A percentile compares a stretch with the other conserved stretches of the same genome.
Evolutionary conservation across 1,140 invertebrate genomes (phyloP).

Genomic region (Saccostrea cuccullata): DNA sequence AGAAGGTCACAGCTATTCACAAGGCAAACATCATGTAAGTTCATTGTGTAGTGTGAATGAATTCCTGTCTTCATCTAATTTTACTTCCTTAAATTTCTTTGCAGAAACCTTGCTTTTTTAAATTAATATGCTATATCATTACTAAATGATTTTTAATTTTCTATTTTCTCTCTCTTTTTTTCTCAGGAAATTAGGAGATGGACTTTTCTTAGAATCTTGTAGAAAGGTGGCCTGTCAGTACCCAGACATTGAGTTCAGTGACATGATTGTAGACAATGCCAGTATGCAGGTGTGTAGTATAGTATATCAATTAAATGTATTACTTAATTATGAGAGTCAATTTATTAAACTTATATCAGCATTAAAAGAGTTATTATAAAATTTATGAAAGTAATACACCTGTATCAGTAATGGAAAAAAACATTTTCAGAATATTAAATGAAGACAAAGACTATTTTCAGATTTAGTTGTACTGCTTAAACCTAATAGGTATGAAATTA

Average conservation of each 20-base stretch:
- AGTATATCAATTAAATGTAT: not conserved
- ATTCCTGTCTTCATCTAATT: not conserved
- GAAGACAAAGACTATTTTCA: too few species aligned
- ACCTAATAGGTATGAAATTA: too few species aligned
- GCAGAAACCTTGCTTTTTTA: not conserved
- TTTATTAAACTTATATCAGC: too few species aligned
- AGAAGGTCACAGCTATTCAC: constrained; percentile 90
- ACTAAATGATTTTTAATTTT: not conserved
- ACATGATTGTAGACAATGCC: constrained; percentile 99
- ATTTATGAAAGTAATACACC: too few species aligned
- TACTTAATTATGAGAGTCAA: too few species aligned
- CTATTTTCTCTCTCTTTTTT: not conserved
- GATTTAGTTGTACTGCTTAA: too few species aligned
- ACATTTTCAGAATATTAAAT: too few species aligned
- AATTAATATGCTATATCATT: not conserved
- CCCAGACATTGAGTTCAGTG: constrained; percentile 95
- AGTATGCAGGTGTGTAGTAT: constrained; percentile 92
- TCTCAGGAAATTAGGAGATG: constrained; percentile 95
- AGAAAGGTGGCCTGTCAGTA: constrained; percentile 89
- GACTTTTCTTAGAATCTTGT: constrained; percentile 93
- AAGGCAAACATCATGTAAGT: constrained; percentile 97
- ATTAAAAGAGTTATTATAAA: too few species aligned
- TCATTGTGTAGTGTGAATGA: not conserved
- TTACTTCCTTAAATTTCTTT: not conserved
- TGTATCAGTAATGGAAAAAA: too few species aligned